Evolutionary conservation across 2,113 vertebrate genomes (phyloP).

Genomic region (Xenopus laevis): DNA sequence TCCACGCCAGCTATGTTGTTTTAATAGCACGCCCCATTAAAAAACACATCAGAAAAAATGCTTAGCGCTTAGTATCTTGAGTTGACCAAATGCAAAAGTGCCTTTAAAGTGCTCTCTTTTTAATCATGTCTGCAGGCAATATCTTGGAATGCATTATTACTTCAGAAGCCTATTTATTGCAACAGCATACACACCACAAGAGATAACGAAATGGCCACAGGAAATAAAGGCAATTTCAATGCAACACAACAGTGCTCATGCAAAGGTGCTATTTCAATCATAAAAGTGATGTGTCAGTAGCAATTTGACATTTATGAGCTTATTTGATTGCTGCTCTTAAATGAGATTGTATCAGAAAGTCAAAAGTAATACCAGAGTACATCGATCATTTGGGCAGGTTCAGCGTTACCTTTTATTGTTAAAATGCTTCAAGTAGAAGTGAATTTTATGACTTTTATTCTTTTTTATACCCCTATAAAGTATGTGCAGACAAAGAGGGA

Average conservation of each 20-base stretch:
- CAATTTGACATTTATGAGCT: constrained; percentile 37
- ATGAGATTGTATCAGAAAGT: constrained; percentile 33
- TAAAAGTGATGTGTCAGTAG: constrained; percentile 38
- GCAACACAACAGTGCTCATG: constrained; percentile 30
- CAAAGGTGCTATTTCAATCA: constrained; percentile 38
- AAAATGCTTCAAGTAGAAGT: too few relatives aligned
- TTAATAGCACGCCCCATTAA: constrained; percentile 10
- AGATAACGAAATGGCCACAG: constrained; percentile 32
- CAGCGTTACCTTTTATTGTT: background rate
- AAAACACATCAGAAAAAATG: constrained; percentile 16
- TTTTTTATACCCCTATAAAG: too few relatives aligned
- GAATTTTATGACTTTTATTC: too few relatives aligned
- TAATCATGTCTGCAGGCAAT: constrained; percentile 26
- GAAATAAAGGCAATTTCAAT: constrained; percentile 35
- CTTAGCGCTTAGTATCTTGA: constrained; percentile 11
- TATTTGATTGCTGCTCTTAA: constrained; percentile 27
- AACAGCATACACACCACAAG: constrained; percentile 10
- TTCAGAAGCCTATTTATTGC: constrained; percentile 33
- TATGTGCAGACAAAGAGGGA: too few relatives aligned
- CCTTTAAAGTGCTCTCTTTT: constrained; percentile 6
- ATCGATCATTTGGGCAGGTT: background rate
- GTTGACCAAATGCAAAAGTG: constrained; percentile 13
- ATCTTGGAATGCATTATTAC: constrained; percentile 30
- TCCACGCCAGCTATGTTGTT: background rate
- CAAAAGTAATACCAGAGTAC: constrained; percentile 11